Percentiles rank a stretch among this genome's conserved stretches.
phyloP scores from a whole-genome alignment of 2,888 invertebrate species.

The Pegoplata infirma region DNA sequence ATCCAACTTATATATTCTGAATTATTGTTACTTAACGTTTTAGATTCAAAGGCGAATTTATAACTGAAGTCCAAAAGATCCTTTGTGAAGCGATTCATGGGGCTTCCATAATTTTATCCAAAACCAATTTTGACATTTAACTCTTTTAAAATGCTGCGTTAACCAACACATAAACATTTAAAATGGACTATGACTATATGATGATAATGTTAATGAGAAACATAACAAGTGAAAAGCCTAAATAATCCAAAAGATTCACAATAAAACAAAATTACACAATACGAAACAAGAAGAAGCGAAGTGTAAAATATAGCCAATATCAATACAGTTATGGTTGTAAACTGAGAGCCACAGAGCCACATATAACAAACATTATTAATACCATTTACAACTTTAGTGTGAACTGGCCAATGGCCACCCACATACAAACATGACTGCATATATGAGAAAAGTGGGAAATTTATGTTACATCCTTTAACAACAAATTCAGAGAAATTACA shows the following conservation, averaged over 20 bases:
- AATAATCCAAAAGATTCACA: slow-evolving; percentile 37
- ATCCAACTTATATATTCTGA: too few species aligned
- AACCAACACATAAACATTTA: too few species aligned
- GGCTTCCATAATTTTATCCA: too few species aligned
- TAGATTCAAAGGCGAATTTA: too few species aligned
- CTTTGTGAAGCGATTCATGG: too few species aligned
- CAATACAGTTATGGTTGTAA: slow-evolving; percentile 9
- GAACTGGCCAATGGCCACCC: neutral
- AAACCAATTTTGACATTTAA: too few species aligned
- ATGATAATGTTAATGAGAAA: slow-evolving; percentile 19
- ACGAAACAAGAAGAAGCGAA: slow-evolving; percentile 1
- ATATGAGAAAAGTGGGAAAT: neutral
- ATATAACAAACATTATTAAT: neutral
- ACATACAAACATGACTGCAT: neutral
- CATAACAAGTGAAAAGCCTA: slow-evolving; percentile 38
- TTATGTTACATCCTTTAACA: neutral
- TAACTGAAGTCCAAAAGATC: too few species aligned
- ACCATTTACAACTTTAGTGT: too few species aligned
- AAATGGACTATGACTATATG: neutral
- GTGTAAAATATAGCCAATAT: slow-evolving; percentile 17
- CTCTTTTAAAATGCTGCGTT: too few species aligned
- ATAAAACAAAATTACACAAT: neutral
- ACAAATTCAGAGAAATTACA: neutral
- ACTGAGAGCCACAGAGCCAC: too few species aligned
- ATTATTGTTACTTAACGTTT: too few species aligned